Base-by-base conservation (phyloP, 1,140 invertebrate genomes). In the Chrysoperla carnea region DNA sequence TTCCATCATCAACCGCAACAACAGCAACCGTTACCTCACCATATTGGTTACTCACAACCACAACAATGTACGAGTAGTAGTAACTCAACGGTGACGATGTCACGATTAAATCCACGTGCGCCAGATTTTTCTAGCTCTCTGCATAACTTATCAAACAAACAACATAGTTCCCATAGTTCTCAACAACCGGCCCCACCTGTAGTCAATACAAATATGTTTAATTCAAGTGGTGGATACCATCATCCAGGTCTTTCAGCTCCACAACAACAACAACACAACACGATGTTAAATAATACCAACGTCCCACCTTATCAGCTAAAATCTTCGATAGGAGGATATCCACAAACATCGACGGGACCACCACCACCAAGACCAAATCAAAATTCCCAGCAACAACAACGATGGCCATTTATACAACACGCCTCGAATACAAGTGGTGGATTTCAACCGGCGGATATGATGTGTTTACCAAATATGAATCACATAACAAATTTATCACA, bases 41-140 rank as follows among this genome's bases (percentile, higher is more conserved):
- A 39, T 36, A 9, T 37, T 41, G 23, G 27, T 36, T 44, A 11
- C 46, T 41, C n/a, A 41, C 6, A 43, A 53, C 58, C 39, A 57
- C 60, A 46, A 58, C 61, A 49, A 49, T 59, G 45, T 11, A 9
- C 8, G n/a, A 33, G 8, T 4, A 11, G 8, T 11, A 12, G 31
- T 9, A 52, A 69, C 55, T 33, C 31, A 41, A 70, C 57, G 39
- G 67, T 71, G 46, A 68, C 62, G 48, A 76, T 76, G 63, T 88
- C 84, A 29, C 70, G 84, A 39, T 68, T 91, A 39, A 91, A 91
- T 65, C 86, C 86, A 1, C 76, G 86, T 52, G 86, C 87, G 13
- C 84, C 85, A 2, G 84, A 89, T 61, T 91, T 90, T 56, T 73
- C 73, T 1, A 67, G 66, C 39, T 64, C 64, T 8, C 43, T 67